Evolutionary conservation across 1,140 invertebrate genomes (phyloP).

Genomic region (Zophobas atratus): DNA sequence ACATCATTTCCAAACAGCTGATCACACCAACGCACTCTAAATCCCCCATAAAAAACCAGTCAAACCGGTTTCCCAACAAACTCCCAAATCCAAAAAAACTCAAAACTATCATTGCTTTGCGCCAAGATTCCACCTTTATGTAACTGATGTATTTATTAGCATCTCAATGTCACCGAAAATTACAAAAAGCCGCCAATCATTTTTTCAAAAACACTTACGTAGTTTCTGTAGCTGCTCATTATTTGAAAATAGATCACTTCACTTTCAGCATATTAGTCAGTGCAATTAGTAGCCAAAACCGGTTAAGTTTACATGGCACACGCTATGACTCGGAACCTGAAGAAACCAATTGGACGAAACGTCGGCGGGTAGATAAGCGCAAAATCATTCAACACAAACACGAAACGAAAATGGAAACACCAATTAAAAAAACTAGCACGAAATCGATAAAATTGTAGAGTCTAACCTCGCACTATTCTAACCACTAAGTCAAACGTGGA

Average conservation of each 20-base stretch:
- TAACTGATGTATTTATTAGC: constrained; percentile 4
- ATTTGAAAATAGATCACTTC: constrained; percentile 47
- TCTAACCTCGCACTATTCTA: constrained; percentile 45
- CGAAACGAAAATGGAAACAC: constrained; percentile 34
- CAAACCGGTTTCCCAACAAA: neutral
- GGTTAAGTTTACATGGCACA: constrained; percentile 18
- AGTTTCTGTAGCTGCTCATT: constrained; percentile 61
- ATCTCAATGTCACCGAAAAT: constrained; percentile 7
- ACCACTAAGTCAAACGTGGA: constrained; percentile 42
- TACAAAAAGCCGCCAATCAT: neutral
- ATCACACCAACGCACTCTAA: neutral
- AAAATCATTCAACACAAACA: constrained; percentile 28
- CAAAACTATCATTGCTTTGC: neutral
- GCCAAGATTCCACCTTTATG: neutral
- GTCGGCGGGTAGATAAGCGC: neutral
- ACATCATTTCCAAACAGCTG: neutral
- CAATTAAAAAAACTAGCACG: constrained; percentile 30
- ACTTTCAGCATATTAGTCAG: constrained; percentile 23
- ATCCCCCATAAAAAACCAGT: neutral
- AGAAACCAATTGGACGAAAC: neutral
- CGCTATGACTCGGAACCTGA: neutral
- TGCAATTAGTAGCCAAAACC: neutral
- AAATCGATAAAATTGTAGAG: neutral
- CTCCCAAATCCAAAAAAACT: neutral
- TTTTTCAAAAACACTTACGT: constrained; percentile 55